Evolutionary conservation across 2,888 invertebrate genomes (phyloP), one percentile per base, ranked within the genome.

Genomic region (Cephalotes varians): DNA sequence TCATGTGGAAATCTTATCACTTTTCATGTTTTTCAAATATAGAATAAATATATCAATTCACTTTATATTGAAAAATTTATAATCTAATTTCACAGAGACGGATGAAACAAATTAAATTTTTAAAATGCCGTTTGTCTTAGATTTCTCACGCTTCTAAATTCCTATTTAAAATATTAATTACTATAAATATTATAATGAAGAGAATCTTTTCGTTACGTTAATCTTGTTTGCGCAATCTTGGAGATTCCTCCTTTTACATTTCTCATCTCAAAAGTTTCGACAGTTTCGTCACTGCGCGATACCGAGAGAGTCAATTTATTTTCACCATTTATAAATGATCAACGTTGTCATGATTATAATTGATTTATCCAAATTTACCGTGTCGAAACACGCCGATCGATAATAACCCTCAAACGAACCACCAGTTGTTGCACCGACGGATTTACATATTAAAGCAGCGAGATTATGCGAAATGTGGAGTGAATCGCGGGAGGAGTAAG

Each of bases 381-480:
- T 58, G 49, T 34, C 40, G 64, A 77, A 83, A 37, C 71, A 67
- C 67, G 9, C 62, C 44, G 64, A 77, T 76, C 83, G 47, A 77
- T 88, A 87, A 87, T 87, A 86, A 82, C 79, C 47, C 60, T 83
- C 71, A 83, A 89, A 89, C 83, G 83, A 87, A 85, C 80, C 51
- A 85, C 80, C 51, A 81, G 83, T 82, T 79, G 87, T 87, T 88
- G 83, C 76, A 81, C 80, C 76, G 65, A 82, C 80, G 87, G 85
- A 89, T 89, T 89, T 87, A 86, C 87, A 89, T 86, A 87, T 84
- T 86, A 87, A 85, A 89, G 69, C 76, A 58, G 47, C 47, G 82
- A 85, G 89, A 89, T 89, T 88, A 88, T 86, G 44, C 64, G 82
- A 81, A 83, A 85, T 85, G 86, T 82, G 58, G 81, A 51, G 69